Percentiles rank a stretch among this genome's conserved stretches.
Evolutionary conservation across 2,797 vertebrate genomes (phyloP).

Genomic region (Rhabdophis nuchalis): DNA sequence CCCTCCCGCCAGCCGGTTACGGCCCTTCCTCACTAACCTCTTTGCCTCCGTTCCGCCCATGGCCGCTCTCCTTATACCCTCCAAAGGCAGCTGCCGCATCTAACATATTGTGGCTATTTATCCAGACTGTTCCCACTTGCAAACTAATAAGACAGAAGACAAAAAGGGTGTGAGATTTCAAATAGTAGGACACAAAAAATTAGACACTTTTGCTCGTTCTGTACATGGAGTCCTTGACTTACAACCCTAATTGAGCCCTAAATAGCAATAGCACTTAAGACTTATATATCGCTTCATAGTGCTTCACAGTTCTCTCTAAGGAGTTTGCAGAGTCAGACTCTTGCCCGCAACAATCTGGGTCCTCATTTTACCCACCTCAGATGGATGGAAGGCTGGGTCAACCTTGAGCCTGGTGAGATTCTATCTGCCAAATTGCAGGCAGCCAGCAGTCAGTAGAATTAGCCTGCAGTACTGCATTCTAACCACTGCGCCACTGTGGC

Average conservation of each 20-base stretch:
- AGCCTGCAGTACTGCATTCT: too few species aligned
- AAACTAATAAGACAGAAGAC: constrained; percentile 65
- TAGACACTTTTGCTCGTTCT: background rate
- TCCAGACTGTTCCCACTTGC: constrained; percentile 80
- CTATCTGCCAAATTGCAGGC: too few species aligned
- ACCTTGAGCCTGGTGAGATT: too few species aligned
- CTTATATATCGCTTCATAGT: too few species aligned
- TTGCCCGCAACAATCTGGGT: too few species aligned
- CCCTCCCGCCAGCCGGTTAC: background rate
- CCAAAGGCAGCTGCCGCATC: constrained; percentile 80
- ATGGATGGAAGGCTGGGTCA: too few species aligned
- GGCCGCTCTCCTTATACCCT: constrained; percentile 82
- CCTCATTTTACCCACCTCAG: too few species aligned
- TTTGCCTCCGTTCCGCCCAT: constrained; percentile 79
- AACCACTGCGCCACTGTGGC: too few species aligned
- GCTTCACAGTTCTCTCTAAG: too few species aligned
- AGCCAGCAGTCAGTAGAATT: too few species aligned
- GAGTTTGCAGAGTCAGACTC: too few species aligned
- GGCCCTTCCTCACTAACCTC: constrained; percentile 68
- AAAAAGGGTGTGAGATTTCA: background rate
- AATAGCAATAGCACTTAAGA: too few species aligned
- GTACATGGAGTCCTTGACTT: background rate
- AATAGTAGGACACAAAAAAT: background rate
- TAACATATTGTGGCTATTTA: constrained; percentile 80
- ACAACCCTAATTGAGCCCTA: background rate